A percentile compares a stretch with the other conserved stretches of the same genome.
Conservation (phyloP, 2,888 invertebrate species). For the Diaphora mendica region DNA sequence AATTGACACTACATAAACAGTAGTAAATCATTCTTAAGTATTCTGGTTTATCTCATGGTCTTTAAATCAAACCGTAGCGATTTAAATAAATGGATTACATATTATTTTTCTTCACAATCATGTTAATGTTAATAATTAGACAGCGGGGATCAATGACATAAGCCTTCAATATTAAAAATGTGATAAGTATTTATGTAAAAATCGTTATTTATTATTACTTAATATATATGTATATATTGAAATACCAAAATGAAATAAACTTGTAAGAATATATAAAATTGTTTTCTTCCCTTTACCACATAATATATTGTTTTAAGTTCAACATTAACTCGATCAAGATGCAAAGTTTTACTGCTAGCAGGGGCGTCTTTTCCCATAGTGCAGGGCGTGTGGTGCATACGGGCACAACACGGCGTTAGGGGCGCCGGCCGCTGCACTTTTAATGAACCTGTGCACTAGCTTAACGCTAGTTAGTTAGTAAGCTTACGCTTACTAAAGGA, state of each 20-base stretch:
- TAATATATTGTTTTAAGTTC: background rate
- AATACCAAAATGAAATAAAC: conserved; percentile 10
- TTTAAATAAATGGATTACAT: background rate
- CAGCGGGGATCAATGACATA: conserved; percentile 5
- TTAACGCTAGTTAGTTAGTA: too few species aligned
- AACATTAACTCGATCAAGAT: background rate
- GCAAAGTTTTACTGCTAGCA: background rate
- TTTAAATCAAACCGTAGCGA: background rate
- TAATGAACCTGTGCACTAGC: too few species aligned
- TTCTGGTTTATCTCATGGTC: background rate
- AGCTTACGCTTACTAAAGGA: too few species aligned
- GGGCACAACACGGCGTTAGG: too few species aligned
- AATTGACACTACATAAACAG: background rate
- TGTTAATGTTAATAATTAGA: background rate
- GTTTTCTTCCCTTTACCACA: background rate
- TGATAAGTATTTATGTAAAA: conserved; percentile 47
- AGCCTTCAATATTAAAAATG: conserved; percentile 35
- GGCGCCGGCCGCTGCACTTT: too few species aligned
- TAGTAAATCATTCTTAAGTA: background rate
- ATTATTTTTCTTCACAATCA: background rate
- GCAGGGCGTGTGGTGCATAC: too few species aligned
- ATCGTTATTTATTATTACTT: conserved; percentile 42
- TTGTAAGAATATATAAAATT: background rate
- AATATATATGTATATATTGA: conserved; percentile 12
- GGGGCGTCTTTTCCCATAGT: too few species aligned